A percentile compares a stretch with the other conserved stretches of the same genome.
These are phyloP conservation scores for Alsophila aescularia DNA, from an alignment of 2,888 invertebrate genomes.

Conservation along the genomic window DNA sequence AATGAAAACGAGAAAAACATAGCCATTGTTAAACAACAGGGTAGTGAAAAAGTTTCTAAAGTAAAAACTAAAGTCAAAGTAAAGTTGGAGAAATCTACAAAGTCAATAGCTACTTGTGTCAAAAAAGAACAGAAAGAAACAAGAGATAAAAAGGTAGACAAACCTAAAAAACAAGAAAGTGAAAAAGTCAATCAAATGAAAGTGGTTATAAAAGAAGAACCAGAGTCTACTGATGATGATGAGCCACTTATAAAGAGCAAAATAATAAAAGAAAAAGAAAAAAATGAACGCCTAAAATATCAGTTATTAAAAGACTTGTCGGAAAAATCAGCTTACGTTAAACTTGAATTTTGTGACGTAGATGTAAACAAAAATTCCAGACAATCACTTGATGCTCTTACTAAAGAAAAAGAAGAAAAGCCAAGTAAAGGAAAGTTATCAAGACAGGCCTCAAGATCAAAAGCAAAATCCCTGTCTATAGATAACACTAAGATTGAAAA, in stretches of 20 bases:
- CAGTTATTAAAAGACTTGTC: conserved; percentile 75
- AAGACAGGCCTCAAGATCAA: conserved; percentile 58
- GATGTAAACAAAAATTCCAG: conserved; percentile 71
- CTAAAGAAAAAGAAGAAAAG: conserved; percentile 67
- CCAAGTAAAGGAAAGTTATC: conserved; percentile 57
- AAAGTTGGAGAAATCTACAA: conserved; percentile 51
- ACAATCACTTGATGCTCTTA: conserved; percentile 64
- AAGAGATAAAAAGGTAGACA: conserved; percentile 28
- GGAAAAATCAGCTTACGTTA: conserved; percentile 78
- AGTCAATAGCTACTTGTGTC: conserved; percentile 31
- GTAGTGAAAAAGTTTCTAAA: conserved; percentile 51
- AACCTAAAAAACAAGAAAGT: conserved; percentile 12
- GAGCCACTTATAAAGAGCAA: conserved; percentile 76
- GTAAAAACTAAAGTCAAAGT: conserved; percentile 53
- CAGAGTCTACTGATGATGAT: conserved; percentile 74
- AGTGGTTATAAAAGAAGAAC: conserved; percentile 65
- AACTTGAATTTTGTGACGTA: conserved; percentile 78
- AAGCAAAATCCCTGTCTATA: conserved; percentile 59
- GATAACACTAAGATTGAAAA: conserved; percentile 69
- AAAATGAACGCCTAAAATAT: conserved; percentile 67
- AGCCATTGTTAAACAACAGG: conserved; percentile 22
- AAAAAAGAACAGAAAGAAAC: conserved; percentile 58
- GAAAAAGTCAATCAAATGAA: conserved; percentile 46
- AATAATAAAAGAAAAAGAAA: conserved; percentile 70
- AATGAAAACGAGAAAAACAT: conserved; percentile 29